Conservation (phyloP, 2,113 vertebrate species). For the Chloroceryle aenea region DNA sequence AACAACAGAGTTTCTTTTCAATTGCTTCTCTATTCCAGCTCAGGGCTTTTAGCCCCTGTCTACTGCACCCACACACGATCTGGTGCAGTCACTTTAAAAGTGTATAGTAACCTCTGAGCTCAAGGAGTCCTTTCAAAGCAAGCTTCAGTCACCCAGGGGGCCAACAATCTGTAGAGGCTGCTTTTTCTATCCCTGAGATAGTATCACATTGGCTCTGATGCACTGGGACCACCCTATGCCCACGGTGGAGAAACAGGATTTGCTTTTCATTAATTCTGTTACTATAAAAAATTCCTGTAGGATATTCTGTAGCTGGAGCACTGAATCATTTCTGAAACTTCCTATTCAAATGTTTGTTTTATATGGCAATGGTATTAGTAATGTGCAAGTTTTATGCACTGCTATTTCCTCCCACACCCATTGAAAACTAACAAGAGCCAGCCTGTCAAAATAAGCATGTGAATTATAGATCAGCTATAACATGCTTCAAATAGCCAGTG, state of each 20-base stretch:
- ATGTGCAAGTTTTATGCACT: slow-evolving; percentile 75
- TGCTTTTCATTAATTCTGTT: slow-evolving; percentile 71
- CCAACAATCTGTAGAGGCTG: slow-evolving; percentile 19
- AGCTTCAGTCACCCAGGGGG: slow-evolving; percentile 13
- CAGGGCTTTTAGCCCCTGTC: slow-evolving; percentile 46
- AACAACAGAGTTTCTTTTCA: slow-evolving; percentile 45
- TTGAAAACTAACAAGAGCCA: slow-evolving; percentile 72
- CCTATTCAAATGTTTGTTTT: slow-evolving; percentile 79
- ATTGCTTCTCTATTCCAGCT: slow-evolving; percentile 18
- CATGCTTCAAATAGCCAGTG: slow-evolving; percentile 57
- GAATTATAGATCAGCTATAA: slow-evolving; percentile 68
- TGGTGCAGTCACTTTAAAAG: slow-evolving; percentile 44
- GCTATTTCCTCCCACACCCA: slow-evolving; percentile 77
- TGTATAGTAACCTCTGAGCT: slow-evolving; percentile 27
- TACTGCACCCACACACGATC: slow-evolving; percentile 58
- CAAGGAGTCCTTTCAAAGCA: slow-evolving; percentile 45
- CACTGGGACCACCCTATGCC: slow-evolving; percentile 45
- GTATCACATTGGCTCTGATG: slow-evolving; percentile 5
- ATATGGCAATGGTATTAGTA: slow-evolving; percentile 79
- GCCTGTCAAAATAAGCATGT: slow-evolving; percentile 68
- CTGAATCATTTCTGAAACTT: slow-evolving; percentile 79
- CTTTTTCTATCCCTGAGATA: slow-evolving; percentile 1
- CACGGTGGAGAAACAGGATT: slow-evolving; percentile 42
- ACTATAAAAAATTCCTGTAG: slow-evolving; percentile 76
- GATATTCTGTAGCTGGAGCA: slow-evolving; percentile 71